Base-by-base conservation (phyloP, 2,797 vertebrate genomes). In the Gallinago nigripennis region DNA sequence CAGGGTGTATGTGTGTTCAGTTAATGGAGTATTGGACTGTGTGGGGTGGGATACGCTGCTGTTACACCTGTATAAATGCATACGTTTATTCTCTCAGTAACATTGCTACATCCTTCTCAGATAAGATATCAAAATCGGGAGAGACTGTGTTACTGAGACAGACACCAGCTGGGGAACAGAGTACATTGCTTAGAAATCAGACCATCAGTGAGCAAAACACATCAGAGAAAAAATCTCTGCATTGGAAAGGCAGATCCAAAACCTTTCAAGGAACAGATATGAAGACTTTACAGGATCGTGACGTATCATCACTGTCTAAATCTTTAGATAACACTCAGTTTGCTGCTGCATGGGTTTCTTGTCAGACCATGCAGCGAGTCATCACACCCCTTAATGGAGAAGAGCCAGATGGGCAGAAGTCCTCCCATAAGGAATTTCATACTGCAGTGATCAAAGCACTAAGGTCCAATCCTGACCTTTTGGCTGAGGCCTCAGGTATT, bases 351-450 rank as follows among this genome's bases (percentile, higher is more conserved):
- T 35, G 79, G 94, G 87, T 88, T 92, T 96, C 96, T 88, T 92
- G 94, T 96, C 83, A 96, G 94, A 96, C 94, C 78, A 51, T 7
- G 95, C 96, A 97, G 92, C 94, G 86, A 75, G 66, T 76, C 92
- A 46, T 60, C 87, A 31, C 79, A 46, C 88, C 80, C 46, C 80
- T 83, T 85, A 84, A 94, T 57, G 68, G 58, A 48, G 97, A 95
- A 88, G 91, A 94, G 18, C 43, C 92, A 45, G 86, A 92, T 27
- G 97, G 94, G 81, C 94, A 75, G 17, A 97, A 94, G 64, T 98
- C 98, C 63, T 98, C 97, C 37, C 98, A 98, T 33, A 97, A 97
- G 97, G 98, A 99, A 96, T 99, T 99, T 97, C 98, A 98, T 94
- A 97, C 96, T 13, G 98, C 98, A 9, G 98, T 99, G 95, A 96